Evolutionary conservation across 1,140 invertebrate genomes (phyloP), one percentile per base, ranked within the genome.

Genomic region (Aphidius ervi): DNA sequence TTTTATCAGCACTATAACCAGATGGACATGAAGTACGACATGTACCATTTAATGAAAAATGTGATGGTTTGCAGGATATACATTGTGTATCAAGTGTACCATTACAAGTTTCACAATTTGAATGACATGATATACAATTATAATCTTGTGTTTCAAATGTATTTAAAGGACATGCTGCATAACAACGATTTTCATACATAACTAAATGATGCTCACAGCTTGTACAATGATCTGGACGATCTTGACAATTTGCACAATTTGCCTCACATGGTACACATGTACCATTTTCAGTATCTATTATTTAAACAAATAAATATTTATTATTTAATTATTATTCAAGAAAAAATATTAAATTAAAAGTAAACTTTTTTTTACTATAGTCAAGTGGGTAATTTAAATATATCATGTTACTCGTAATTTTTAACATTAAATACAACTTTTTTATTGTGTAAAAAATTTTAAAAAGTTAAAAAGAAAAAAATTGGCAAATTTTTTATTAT

Each of bases 141-240:
- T 92, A 90, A 70, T 92, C 89, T 66, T 92, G 88, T 1, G 89
- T 92, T 78, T 93, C 90, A 70, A 86, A 93, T 1, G 89, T 91
- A 61, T 88, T 86, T 1, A 84, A 66, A 4, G 92, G 92, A 81
- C 93, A 95, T 1, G 88, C 83, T 3, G 90, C 87, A 59, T 88
- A 83, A 76, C 93, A 95, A 67, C 87, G 87, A 66, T 88, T 88
- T 59, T 90, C 86, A 68, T 89, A 85, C 65, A 94, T 83, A 10
- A 93, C 86, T 53, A 92, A 79, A 70, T 92, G 90, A 77, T 90
- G 87, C 64, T 91, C 90, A 70, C 92, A 94, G 63, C 87, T 90
- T 16, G 88, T 90, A 72, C 92, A 94, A 65, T 85, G 84, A 67
- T 92, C 87, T 1, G 91, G 89, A 61, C 87, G 78, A 56, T 91